Percentiles rank a stretch among this genome's conserved stretches.
Conservation (phyloP, 2,113 vertebrate species). For the Ahaetulla prasina region DNA sequence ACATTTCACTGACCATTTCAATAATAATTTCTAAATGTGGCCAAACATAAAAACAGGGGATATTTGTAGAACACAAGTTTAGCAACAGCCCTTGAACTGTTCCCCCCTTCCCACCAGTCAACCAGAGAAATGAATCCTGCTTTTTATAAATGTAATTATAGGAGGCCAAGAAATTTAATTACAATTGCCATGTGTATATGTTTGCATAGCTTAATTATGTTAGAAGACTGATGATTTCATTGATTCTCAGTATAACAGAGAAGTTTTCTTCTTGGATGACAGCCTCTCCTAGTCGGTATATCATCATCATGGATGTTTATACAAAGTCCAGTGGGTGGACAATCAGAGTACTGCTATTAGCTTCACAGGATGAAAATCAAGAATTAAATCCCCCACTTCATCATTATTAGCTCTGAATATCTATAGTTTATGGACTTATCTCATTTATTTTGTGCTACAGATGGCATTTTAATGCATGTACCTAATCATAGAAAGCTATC, state of each 20-base stretch:
- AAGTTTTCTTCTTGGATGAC: conserved; percentile 1
- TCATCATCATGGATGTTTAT: conserved; percentile 26
- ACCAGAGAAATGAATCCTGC: neutral
- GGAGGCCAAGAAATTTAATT: conserved; percentile 22
- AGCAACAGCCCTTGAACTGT: conserved; percentile 16
- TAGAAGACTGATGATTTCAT: conserved; percentile 34
- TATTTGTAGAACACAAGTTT: conserved; percentile 33
- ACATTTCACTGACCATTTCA: neutral
- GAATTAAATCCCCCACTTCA: neutral
- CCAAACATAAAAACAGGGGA: neutral
- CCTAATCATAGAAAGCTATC: neutral
- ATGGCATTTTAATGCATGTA: neutral
- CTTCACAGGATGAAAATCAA: neutral
- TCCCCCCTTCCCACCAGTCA: neutral
- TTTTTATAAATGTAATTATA: conserved; percentile 45
- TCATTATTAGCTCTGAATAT: neutral
- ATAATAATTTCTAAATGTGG: neutral
- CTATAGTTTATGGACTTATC: neutral
- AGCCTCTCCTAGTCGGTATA: conserved; percentile 28
- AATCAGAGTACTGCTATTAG: conserved; percentile 14
- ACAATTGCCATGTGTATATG: conserved; percentile 35
- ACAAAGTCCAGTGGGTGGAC: conserved; percentile 15
- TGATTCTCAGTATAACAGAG: neutral
- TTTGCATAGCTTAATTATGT: conserved; percentile 45
- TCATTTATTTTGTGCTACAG: neutral